Base-by-base conservation (phyloP, 1,140 invertebrate species). In the Thrips palmi region DNA sequence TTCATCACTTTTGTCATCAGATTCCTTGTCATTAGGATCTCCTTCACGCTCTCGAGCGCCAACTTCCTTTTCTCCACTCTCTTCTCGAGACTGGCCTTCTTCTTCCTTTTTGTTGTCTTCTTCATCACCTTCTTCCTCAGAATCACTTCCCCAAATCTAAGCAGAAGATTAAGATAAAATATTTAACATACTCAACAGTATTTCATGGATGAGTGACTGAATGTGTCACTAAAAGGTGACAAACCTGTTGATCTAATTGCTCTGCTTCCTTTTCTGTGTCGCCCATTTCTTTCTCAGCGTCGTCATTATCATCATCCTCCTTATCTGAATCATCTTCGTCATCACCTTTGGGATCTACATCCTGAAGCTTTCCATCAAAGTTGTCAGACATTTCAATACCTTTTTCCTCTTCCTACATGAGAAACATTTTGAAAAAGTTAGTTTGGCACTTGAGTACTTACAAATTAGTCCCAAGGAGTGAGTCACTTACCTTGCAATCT, bases 231-330 rank as follows among this genome's bases (percentile, higher is more conserved):
- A 30, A 27, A 18, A 24, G 7, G 22, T 8, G 7, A 35, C 14
- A 35, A 35, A 22, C 15, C 21, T 35, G 33, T 47, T 66, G 56
- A 50, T 70, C 70, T 45, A 76, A 64, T 57, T 79, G 78, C 33
- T 93, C 84, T 20, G 74, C 74, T 6, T 70, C 75, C 42, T 80
- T 71, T 48, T 80, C 83, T 4, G 81, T 80, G 41, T 94, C 83
- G n/a, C 85, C 89, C 85, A 94, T 93, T 64, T 94, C 73, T 54
- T 93, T 91, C 41, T 94, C 88, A 1, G 76, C 58, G 45, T 93
- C 76, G 10, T 82, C 69, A 31, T 82, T 68, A 1, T 77, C 67
- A 36, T 74, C 63, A n/a, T 71, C 67, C 42, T 72, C 65, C 1
- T 71, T 60, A 20, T 68, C 62, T 29, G 52, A 51, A 23, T 76